A percentile compares a stretch with the other conserved stretches of the same genome.
Conservation (phyloP, 1,140 invertebrate genomes). For the Megathymus violae region DNA sequence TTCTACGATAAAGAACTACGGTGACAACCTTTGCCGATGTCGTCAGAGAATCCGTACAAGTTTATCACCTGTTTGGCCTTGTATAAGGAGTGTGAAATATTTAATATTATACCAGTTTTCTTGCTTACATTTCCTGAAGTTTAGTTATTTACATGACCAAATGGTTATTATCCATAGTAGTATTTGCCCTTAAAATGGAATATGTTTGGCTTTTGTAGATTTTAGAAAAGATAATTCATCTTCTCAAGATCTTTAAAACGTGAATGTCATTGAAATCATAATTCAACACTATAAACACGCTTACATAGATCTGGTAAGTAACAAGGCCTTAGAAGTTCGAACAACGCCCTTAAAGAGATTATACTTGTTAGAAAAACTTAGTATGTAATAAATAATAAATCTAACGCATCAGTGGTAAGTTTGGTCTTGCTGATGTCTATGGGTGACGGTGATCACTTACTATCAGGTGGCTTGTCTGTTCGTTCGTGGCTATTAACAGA, state of each 20-base stretch:
- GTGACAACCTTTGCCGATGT: slow-evolving; percentile 1
- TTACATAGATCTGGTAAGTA: background rate
- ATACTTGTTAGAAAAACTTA: slow-evolving; percentile 29
- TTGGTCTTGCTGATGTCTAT: background rate
- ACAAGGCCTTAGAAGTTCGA: slow-evolving; percentile 32
- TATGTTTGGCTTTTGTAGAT: background rate
- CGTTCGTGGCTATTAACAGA: background rate
- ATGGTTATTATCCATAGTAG: too few relatives aligned
- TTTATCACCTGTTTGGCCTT: slow-evolving; percentile 20
- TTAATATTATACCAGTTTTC: background rate
- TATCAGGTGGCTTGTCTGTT: too few relatives aligned
- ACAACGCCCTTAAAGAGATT: slow-evolving; percentile 41
- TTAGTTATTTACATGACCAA: too few relatives aligned
- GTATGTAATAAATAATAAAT: slow-evolving; percentile 11
- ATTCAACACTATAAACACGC: background rate
- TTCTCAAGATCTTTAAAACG: background rate
- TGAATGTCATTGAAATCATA: background rate
- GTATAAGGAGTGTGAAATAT: slow-evolving; percentile 23
- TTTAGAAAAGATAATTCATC: too few relatives aligned
- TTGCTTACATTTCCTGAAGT: too few relatives aligned
- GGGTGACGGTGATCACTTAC: too few relatives aligned
- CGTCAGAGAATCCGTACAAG: slow-evolving; percentile 9
- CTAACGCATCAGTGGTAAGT: background rate
- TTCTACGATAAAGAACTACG: background rate
- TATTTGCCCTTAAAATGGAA: too few relatives aligned